These are phyloP conservation scores for Thermophis baileyi DNA, from an alignment of 2,113 vertebrate species.

Conservation along the genomic window DNA sequence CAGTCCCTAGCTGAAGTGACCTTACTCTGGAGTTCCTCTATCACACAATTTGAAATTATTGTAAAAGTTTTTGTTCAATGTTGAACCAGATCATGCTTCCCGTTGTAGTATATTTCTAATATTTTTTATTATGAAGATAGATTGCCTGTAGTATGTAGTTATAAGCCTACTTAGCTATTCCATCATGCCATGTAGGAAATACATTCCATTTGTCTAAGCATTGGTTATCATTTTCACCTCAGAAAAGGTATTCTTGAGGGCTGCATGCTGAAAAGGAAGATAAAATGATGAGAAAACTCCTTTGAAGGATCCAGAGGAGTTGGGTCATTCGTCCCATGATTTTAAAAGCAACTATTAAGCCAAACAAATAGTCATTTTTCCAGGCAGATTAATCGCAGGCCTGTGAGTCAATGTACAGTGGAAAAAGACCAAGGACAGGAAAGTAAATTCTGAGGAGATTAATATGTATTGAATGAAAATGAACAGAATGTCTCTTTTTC, in stretches of 20 bases:
- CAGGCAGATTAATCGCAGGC: not conserved
- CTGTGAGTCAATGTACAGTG: not conserved
- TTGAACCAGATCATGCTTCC: not conserved
- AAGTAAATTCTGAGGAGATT: not conserved
- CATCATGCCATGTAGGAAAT: not conserved
- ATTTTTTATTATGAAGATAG: conserved; percentile 22
- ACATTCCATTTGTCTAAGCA: conserved; percentile 3
- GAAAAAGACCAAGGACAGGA: conserved; percentile 17
- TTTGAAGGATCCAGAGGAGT: not conserved
- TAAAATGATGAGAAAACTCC: not conserved
- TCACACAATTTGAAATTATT: not conserved
- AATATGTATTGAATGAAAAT: conserved; percentile 5
- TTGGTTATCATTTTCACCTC: not conserved
- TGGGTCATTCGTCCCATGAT: accelerated
- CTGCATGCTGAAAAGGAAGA: accelerated
- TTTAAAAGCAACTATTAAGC: not conserved
- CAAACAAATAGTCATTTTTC: not conserved
- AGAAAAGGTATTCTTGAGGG: not conserved
- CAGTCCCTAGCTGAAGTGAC: conserved; percentile 34
- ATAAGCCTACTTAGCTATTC: conserved; percentile 5
- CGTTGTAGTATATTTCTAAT: not conserved
- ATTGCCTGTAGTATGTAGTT: not conserved
- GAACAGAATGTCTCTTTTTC: not conserved
- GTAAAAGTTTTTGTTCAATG: not conserved
- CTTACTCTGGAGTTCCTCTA: not conserved